phyloP scores from a whole-genome alignment of 2,888 invertebrate species.

The Cataglyphis cursor region DNA sequence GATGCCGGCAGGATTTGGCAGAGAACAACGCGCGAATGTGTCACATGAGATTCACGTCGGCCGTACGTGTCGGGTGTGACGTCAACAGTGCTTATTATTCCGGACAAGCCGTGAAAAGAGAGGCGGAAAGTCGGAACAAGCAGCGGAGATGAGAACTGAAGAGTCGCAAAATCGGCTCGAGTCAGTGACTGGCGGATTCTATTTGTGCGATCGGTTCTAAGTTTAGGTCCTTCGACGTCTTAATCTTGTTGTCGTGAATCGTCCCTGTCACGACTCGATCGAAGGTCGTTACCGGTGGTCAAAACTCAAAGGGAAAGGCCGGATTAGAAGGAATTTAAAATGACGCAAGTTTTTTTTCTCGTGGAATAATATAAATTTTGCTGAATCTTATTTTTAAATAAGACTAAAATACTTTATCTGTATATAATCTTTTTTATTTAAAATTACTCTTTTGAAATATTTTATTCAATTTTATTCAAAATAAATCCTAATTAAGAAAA shows the following conservation, averaged over 20 bases:
- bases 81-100: constrained; percentile 73
- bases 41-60: constrained; percentile 59
- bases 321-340: constrained; percentile 13
- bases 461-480: background rate
- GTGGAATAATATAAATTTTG: background rate
- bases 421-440: background rate
- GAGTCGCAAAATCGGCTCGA: constrained; percentile 64
- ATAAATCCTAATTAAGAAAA: background rate
- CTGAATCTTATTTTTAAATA: background rate
- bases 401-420: background rate
- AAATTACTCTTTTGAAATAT: background rate
- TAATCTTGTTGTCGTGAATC: constrained; percentile 65
- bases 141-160: constrained; percentile 47
- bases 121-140: constrained; percentile 62
- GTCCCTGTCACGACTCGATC: constrained; percentile 63
- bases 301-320: constrained; percentile 33
- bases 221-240: constrained; percentile 75
- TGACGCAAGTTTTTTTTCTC: background rate
- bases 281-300: constrained; percentile 64
- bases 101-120: constrained; percentile 47
- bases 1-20: constrained; percentile 65
- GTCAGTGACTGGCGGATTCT: constrained; percentile 75
- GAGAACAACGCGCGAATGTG: constrained; percentile 43
- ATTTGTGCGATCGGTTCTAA: constrained; percentile 77
- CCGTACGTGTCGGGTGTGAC: constrained; percentile 64